Percentiles rank a stretch among this genome's conserved stretches.
These are phyloP conservation scores for Diarsia brunnea DNA, from an alignment of 2,888 invertebrate genomes.

Conservation along the genomic window DNA sequence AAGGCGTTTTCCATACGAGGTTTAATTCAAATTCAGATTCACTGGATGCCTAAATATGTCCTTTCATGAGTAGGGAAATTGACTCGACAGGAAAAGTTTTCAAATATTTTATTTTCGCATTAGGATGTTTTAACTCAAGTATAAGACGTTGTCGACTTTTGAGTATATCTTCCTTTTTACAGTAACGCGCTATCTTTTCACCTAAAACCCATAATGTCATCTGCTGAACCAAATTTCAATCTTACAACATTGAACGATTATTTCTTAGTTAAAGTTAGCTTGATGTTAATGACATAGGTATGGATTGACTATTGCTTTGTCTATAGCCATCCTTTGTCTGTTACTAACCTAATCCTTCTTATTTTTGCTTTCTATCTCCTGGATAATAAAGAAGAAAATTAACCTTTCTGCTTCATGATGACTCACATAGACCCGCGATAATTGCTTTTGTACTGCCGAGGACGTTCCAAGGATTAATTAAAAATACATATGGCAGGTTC, in stretches of 20 bases:
- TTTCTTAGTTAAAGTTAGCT: not conserved
- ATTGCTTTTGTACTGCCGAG: slow-evolving; percentile 69
- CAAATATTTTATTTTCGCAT: slow-evolving; percentile 1
- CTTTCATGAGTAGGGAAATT: slow-evolving; percentile 61
- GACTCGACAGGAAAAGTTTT: not conserved
- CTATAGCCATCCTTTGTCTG: not conserved
- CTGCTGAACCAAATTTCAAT: not conserved
- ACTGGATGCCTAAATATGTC: slow-evolving; percentile 73
- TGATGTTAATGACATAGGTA: not conserved
- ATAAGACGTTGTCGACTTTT: not conserved
- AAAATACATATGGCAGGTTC: slow-evolving; percentile 71
- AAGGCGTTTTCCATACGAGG: slow-evolving; percentile 75
- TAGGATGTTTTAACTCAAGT: slow-evolving; percentile 1
- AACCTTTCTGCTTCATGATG: slow-evolving; percentile 66
- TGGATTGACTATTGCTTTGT: not conserved
- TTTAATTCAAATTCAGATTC: slow-evolving; percentile 81
- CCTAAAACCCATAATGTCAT: not conserved
- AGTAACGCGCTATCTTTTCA: not conserved
- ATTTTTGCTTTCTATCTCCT: slow-evolving; percentile 61
- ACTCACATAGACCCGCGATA: slow-evolving; percentile 65
- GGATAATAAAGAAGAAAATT: slow-evolving; percentile 68
- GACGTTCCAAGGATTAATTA: slow-evolving; percentile 70
- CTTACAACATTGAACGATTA: not conserved
- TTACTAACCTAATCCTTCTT: slow-evolving; percentile 46
- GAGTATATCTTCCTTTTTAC: not conserved